phyloP scores from a whole-genome alignment of 2,113 vertebrate genomes.

The Microcebus griseorufus region DNA sequence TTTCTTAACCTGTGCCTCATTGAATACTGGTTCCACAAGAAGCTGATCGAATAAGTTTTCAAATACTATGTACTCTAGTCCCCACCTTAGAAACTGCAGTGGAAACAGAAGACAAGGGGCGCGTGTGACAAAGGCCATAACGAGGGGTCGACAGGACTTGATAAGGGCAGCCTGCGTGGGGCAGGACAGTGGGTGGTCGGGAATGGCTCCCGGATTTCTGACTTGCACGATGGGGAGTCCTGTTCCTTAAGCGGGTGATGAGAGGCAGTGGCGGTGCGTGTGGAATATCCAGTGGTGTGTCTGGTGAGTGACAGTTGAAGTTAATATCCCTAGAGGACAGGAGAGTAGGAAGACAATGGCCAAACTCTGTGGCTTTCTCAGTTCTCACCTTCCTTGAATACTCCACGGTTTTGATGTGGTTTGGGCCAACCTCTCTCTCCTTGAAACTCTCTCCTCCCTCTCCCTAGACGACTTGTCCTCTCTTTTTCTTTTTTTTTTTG shows the following conservation, averaged over 20 bases:
- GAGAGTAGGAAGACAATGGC: background rate
- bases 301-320: background rate
- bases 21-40: background rate
- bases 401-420: background rate
- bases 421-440: background rate
- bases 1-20: background rate
- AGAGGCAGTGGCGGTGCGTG: background rate
- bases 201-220: background rate
- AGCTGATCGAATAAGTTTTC: background rate
- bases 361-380: background rate
- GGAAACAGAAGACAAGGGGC: background rate
- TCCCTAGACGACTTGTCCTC: too few relatives aligned
- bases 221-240: background rate
- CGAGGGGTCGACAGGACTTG: background rate
- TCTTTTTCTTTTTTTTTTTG: too few relatives aligned
- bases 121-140: background rate
- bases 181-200: background rate
- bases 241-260: background rate
- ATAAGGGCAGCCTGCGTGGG: background rate
- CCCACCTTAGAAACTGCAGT: background rate
- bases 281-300: background rate
- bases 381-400: background rate
- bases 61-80: background rate
- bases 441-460: background rate
- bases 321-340: background rate